Evolutionary conservation across 1,140 invertebrate genomes (phyloP), one percentile per base, ranked within the genome.

Genomic region (Cydia pomonella): DNA sequence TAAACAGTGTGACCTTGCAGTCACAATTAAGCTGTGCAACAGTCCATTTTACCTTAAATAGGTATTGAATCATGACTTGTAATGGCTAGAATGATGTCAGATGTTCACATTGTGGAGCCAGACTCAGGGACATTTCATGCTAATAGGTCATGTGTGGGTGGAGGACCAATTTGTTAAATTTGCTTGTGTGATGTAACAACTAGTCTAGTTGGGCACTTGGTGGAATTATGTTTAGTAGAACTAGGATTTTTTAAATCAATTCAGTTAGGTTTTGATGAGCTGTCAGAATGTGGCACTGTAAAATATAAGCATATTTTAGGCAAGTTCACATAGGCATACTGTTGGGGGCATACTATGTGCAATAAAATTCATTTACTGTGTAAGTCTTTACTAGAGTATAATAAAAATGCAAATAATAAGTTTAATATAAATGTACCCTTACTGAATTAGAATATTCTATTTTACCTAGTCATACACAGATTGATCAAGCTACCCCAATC

Each of bases 61-160:
- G 25, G 44, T 76, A 75, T 77, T 82, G 80, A 80, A 80, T 83
- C 82, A 81, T 81, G 25, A 78, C 66, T 64, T 76, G 74, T 77
- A 77, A 72, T 74, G 75, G 74, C 71, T 53, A 71, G 64, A 73
- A 62, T 84, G 79, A 84, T 75, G 79, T 84, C 80, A 80, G 73
- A 72, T 79, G 76, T 78, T 79, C 63, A 75, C 69, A 44, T 29
- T 62, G 75, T 80, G 76, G 73, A 27, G 63, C 75, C 38, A 59
- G 3, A 63, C 64, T 69, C 53, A 59, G 53, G 53, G 69, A 77
- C 66, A 62, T 53, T 74, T 69, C 27, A 47, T 63, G 18, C 64
- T 64, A 71, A 71, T 64, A 69, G 74, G 73, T 72, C 59, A 21
- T 47, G 47, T 72, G 79, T 80, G 72, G 77, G 79, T 66, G 76